phyloP scores from a whole-genome alignment of 2,888 invertebrate genomes.

The Oscheius sp. region DNA sequence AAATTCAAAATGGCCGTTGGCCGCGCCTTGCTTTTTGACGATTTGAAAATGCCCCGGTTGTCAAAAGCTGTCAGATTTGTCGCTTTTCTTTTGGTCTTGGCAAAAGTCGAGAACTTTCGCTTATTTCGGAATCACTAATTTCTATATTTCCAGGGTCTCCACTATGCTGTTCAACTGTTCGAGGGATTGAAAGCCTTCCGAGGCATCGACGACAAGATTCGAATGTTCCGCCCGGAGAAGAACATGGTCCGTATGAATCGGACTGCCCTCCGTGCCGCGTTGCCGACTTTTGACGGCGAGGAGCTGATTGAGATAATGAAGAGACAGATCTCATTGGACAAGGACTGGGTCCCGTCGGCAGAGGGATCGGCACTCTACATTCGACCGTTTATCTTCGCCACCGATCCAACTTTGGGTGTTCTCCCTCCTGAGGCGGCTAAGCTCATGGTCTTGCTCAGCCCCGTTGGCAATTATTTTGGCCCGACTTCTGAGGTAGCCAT shows the following conservation, averaged over 20 bases:
- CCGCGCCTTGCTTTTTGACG: too few species aligned
- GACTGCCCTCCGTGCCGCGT: constrained; percentile 85
- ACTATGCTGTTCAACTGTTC: constrained; percentile 82
- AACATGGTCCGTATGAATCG: constrained; percentile 93
- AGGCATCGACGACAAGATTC: constrained; percentile 89
- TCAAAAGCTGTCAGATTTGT: too few species aligned
- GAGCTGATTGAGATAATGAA: constrained; percentile 88
- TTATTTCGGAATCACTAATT: too few species aligned
- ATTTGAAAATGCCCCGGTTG: too few species aligned
- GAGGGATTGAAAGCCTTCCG: constrained; percentile 98
- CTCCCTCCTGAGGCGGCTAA: constrained; percentile 87
- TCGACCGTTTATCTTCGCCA: constrained; percentile 93
- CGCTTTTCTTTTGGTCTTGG: too few species aligned
- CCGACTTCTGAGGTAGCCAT: too few species aligned
- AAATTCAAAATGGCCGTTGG: too few species aligned
- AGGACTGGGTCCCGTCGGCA: constrained; percentile 96
- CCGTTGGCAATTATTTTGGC: constrained; percentile 92
- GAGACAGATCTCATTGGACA: constrained; percentile 82
- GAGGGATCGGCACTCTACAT: constrained; percentile 89
- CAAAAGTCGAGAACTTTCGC: constrained; percentile 31
- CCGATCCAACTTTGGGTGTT: constrained; percentile 94
- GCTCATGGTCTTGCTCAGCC: constrained; percentile 89
- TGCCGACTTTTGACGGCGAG: constrained; percentile 89
- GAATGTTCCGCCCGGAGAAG: constrained; percentile 92
- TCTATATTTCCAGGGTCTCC: constrained; percentile 60